Evolutionary conservation across 2,113 vertebrate species (phyloP).

Genomic region (Upupa epops): DNA sequence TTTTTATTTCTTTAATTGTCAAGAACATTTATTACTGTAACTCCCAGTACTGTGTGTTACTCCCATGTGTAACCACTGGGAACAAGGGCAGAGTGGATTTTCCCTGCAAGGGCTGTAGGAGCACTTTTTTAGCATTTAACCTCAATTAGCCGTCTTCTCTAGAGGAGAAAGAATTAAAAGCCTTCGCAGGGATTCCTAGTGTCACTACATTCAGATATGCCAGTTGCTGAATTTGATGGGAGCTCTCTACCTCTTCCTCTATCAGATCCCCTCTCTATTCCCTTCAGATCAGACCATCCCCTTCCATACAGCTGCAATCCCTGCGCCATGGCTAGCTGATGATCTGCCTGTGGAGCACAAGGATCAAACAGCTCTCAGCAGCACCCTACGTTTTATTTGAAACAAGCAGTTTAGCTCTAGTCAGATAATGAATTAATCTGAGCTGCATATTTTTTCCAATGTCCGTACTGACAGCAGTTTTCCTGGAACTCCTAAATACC

Average conservation of each 20-base stretch:
- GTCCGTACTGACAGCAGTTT: background rate
- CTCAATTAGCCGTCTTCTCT: background rate
- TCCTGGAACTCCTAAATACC: constrained; percentile 15
- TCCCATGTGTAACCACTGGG: background rate
- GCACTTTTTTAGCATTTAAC: background rate
- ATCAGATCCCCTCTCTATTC: background rate
- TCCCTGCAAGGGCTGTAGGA: background rate
- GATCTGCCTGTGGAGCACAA: background rate
- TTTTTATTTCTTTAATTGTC: background rate
- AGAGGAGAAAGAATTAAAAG: background rate
- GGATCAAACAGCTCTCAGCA: background rate
- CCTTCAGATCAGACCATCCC: background rate
- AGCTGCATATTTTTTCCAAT: background rate
- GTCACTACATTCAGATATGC: background rate
- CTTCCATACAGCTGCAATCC: background rate
- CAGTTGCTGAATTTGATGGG: background rate
- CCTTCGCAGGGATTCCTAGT: background rate
- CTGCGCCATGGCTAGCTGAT: background rate
- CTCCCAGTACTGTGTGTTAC: background rate
- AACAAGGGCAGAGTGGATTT: background rate
- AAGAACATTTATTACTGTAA: background rate
- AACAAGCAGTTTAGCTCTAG: background rate
- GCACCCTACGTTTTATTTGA: background rate
- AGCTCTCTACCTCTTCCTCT: background rate
- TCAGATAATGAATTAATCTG: constrained; percentile 6